phyloP scores from a whole-genome alignment of 2,113 vertebrate genomes.

The Pan paniscus region DNA sequence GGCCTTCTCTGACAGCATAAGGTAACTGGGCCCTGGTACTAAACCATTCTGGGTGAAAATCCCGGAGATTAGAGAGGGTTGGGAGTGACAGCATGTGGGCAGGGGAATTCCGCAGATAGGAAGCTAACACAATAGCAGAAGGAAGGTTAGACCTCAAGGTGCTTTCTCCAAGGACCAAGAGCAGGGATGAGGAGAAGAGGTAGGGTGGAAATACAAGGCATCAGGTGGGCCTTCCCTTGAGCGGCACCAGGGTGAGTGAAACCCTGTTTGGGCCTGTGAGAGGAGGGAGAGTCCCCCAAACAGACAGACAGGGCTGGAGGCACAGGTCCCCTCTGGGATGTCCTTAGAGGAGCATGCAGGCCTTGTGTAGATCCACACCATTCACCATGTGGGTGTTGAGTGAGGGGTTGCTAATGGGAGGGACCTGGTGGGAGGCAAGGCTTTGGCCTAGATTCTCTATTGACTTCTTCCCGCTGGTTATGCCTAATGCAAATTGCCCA shows the following conservation, averaged over 20 bases:
- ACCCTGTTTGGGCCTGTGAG: not conserved
- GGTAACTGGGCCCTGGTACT: slow-evolving; percentile 76
- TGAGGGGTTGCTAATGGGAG: not conserved
- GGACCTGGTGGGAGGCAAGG: not conserved
- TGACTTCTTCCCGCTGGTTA: not conserved
- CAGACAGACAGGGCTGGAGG: not conserved
- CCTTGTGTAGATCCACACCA: not conserved
- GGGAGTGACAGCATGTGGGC: not conserved
- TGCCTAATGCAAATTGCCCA: not conserved
- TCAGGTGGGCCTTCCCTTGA: not conserved
- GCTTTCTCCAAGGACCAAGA: not conserved
- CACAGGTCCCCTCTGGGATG: not conserved
- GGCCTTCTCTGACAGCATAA: slow-evolving; percentile 88
- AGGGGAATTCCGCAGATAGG: not conserved
- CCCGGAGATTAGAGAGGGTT: not conserved
- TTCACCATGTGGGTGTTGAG: not conserved
- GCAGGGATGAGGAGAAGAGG: not conserved
- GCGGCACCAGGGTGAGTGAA: not conserved
- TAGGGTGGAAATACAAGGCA: not conserved
- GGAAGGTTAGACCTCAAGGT: not conserved
- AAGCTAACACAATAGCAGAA: not conserved
- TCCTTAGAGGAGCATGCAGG: not conserved
- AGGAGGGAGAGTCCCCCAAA: not conserved
- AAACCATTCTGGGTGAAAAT: not conserved
- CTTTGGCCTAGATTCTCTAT: not conserved